phyloP scores from a whole-genome alignment of 2,113 vertebrate genomes.

The Ctenodactylus gundi region DNA sequence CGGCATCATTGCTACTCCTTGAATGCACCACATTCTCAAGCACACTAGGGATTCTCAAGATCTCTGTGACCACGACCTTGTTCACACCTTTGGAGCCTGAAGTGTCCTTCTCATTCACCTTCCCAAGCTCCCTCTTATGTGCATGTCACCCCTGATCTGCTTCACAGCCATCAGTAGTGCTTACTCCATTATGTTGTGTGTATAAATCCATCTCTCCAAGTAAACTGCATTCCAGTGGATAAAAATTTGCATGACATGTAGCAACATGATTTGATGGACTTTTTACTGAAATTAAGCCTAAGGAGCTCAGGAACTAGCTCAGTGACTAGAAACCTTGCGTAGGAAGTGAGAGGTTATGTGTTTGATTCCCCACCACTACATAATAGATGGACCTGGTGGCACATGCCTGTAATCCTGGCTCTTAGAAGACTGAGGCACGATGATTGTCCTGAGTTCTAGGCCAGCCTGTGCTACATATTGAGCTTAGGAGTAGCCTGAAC shows the following conservation, averaged over 20 bases:
- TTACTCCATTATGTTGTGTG: neutral
- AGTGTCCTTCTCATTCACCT: neutral
- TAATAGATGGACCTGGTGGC: no score
- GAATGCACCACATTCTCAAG: neutral
- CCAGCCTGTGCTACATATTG: no score
- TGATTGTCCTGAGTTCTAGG: no score
- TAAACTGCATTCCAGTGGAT: neutral
- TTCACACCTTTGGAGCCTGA: neutral
- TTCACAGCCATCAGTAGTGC: neutral
- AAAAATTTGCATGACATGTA: neutral
- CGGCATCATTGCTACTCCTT: neutral
- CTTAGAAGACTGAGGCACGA: no score
- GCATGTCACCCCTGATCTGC: neutral
- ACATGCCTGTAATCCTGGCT: no score
- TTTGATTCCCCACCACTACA: no score
- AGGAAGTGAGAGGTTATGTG: no score
- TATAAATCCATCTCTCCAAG: neutral
- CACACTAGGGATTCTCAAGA: neutral
- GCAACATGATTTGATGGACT: neutral
- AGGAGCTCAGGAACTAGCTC: no score
- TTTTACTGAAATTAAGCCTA: neutral
- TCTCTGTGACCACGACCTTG: no score
- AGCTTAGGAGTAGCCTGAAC: no score
- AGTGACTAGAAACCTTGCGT: no score
- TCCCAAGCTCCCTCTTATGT: neutral